phyloP scores from a whole-genome alignment of 2,113 vertebrate genomes.

The Corythaeola cristata region DNA sequence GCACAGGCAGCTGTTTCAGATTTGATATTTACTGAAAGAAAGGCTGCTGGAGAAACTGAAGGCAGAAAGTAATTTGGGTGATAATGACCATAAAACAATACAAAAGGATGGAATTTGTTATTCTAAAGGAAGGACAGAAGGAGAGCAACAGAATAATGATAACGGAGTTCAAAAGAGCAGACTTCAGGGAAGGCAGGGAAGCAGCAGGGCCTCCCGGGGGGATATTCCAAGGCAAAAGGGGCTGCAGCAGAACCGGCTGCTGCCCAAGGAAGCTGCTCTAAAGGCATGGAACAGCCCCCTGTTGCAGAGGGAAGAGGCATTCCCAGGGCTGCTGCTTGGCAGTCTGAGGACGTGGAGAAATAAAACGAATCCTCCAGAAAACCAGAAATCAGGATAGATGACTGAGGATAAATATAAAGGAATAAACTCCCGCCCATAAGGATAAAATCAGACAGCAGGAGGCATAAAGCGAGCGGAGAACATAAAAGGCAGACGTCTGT shows the following conservation, averaged over 20 bases:
- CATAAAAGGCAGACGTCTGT: background rate
- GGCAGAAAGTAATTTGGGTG: background rate
- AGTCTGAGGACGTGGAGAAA: fast-evolving
- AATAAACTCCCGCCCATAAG: fast-evolving
- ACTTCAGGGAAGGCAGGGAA: fast-evolving
- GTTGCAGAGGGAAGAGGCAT: background rate
- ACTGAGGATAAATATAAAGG: background rate
- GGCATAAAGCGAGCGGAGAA: background rate
- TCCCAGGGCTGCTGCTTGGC: background rate
- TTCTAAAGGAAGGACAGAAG: background rate
- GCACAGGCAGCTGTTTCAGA: background rate
- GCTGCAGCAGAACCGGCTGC: background rate
- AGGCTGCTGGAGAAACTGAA: background rate
- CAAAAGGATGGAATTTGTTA: background rate
- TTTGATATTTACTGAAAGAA: background rate
- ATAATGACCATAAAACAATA: background rate
- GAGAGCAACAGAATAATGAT: background rate
- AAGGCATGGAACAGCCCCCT: background rate
- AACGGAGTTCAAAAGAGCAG: background rate
- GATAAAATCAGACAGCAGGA: background rate
- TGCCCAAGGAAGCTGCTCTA: background rate
- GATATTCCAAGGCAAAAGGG: background rate
- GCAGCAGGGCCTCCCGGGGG: background rate
- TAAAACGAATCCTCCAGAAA: background rate
- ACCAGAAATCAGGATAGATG: background rate